phyloP scores from a whole-genome alignment of 53 echinoderm and acorn worm species.

The Astropecten irregularis region DNA sequence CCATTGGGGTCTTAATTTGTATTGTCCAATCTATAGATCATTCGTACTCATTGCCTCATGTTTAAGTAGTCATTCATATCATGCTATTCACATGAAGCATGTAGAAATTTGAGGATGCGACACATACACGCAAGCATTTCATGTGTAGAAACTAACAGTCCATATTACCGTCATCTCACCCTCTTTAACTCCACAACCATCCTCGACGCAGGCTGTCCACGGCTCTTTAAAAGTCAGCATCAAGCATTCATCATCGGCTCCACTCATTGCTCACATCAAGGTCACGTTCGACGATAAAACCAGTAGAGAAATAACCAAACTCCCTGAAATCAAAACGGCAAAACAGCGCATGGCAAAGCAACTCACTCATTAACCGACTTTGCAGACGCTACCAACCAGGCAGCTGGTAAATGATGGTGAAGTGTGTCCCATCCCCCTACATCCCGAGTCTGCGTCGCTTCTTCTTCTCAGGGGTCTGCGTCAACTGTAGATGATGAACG shows the following conservation, averaged over 20 bases:
- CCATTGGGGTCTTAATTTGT: no score
- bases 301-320: no score
- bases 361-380: conserved; percentile 26
- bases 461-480: conserved; percentile 40
- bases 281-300: background rate
- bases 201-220: conserved; percentile 36
- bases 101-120: no score
- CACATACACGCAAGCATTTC: no score
- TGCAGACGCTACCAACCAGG: conserved; percentile 3
- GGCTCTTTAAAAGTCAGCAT: conserved; percentile 44
- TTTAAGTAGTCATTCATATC: no score
- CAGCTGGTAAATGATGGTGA: background rate
- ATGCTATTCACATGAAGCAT: no score
- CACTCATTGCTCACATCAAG: conserved; percentile 1
- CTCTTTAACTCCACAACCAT: conserved; percentile 12
- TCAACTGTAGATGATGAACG: conserved; percentile 39
- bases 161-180: conserved; percentile 8
- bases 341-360: background rate
- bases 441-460: conserved; percentile 28
- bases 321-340: no score
- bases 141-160: no score
- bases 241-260: background rate
- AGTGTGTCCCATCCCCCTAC: background rate
- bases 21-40: no score
- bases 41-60: no score